A percentile compares a stretch with the other conserved stretches of the same genome.
These are phyloP conservation scores for Todiramphus saurophagus DNA, from an alignment of 2,113 vertebrate genomes.

Conservation along the genomic window DNA sequence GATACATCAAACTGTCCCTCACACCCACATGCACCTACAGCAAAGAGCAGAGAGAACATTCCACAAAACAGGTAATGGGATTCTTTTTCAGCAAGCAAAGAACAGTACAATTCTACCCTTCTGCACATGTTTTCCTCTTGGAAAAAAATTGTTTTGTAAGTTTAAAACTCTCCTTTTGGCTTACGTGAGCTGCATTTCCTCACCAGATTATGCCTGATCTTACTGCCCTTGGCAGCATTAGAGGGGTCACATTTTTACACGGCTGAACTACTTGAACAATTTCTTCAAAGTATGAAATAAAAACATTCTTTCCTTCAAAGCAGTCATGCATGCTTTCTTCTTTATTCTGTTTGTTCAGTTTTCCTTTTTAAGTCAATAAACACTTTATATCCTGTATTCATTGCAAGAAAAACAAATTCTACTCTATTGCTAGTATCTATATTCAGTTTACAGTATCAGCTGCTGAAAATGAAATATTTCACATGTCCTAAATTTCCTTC, in stretches of 20 bases:
- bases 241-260: constrained; percentile 63
- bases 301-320: constrained; percentile 64
- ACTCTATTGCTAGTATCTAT: background rate
- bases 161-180: constrained; percentile 25
- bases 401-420: constrained; percentile 15
- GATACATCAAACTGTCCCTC: background rate
- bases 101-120: background rate
- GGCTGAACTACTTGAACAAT: constrained; percentile 53
- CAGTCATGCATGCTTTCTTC: constrained; percentile 45
- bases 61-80: background rate
- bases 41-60: background rate
- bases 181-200: constrained; percentile 60
- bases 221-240: constrained; percentile 62
- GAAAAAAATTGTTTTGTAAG: background rate
- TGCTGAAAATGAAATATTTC: background rate
- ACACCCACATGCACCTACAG: background rate
- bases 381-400: constrained; percentile 36
- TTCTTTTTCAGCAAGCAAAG: background rate
- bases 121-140: background rate
- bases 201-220: constrained; percentile 59
- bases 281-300: constrained; percentile 64
- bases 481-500: background rate
- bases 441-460: background rate
- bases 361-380: constrained; percentile 58
- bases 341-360: constrained; percentile 54